phyloP scores from a whole-genome alignment of 2,113 vertebrate species.

The Edolisoma coerulescens region DNA sequence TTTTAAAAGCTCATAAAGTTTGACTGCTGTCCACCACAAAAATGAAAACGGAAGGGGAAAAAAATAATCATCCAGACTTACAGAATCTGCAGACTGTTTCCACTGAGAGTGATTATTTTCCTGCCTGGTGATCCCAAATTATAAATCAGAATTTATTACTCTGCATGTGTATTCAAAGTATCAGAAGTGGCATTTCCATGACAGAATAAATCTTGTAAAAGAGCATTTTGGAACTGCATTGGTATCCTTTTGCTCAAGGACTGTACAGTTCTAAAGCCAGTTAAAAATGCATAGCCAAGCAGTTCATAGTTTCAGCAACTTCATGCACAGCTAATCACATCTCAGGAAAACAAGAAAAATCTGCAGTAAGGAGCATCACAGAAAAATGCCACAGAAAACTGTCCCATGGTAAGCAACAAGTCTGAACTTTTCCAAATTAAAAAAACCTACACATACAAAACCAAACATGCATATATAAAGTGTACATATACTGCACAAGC shows the following conservation, averaged over 20 bases:
- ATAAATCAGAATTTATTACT: background rate
- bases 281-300: constrained; percentile 21
- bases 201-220: background rate
- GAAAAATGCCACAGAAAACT: constrained; percentile 34
- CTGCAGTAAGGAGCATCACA: constrained; percentile 29
- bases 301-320: background rate
- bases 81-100: background rate
- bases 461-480: constrained; percentile 71
- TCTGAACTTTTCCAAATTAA: constrained; percentile 46
- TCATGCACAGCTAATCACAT: background rate
- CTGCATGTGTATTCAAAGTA: background rate
- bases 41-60: background rate
- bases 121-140: background rate
- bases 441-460: constrained; percentile 38
- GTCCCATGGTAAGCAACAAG: constrained; percentile 60
- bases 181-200: background rate
- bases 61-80: background rate
- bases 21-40: background rate
- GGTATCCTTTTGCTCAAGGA: constrained; percentile 48
- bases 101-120: background rate
- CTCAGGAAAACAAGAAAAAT: constrained; percentile 35
- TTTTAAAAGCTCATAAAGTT: background rate
- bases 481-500: constrained; percentile 71
- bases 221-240: constrained; percentile 45
- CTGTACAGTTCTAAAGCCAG: background rate